Percentiles rank a stretch among this genome's conserved stretches.
phyloP scores from a whole-genome alignment of 2,113 vertebrate species.

The Ammospiza nelsoni region DNA sequence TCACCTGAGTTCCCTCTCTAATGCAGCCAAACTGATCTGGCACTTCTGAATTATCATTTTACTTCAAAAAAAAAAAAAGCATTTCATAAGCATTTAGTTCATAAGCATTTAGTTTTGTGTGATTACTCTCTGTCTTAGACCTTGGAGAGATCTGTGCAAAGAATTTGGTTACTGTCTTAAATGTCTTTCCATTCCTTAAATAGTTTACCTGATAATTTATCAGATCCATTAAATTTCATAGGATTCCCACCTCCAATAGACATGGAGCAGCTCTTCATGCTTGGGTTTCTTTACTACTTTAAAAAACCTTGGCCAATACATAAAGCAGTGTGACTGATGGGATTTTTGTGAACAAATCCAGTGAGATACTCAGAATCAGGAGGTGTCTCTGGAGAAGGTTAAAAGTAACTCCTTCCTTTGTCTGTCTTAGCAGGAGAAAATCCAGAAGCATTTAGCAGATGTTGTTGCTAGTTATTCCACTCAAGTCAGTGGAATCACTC shows the following conservation, averaged over 20 bases:
- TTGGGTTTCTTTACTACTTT: neutral
- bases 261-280: neutral
- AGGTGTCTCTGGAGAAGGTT: neutral
- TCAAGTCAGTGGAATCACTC: slow-evolving; percentile 27
- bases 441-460: slow-evolving; percentile 4
- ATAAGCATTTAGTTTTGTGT: neutral
- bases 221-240: neutral
- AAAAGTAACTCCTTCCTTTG: neutral
- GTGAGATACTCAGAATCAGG: neutral
- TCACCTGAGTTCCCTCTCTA: neutral
- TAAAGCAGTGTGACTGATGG: neutral
- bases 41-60: neutral
- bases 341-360: neutral
- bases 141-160: neutral
- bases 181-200: neutral
- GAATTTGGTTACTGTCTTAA: neutral
- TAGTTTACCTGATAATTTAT: neutral
- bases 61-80: neutral
- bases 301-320: neutral
- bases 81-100: neutral
- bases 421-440: neutral
- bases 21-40: neutral
- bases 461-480: slow-evolving; percentile 28
- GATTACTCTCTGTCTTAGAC: neutral
- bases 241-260: neutral